Conservation (phyloP, 2,888 invertebrate genomes). For the Patella depressa region DNA sequence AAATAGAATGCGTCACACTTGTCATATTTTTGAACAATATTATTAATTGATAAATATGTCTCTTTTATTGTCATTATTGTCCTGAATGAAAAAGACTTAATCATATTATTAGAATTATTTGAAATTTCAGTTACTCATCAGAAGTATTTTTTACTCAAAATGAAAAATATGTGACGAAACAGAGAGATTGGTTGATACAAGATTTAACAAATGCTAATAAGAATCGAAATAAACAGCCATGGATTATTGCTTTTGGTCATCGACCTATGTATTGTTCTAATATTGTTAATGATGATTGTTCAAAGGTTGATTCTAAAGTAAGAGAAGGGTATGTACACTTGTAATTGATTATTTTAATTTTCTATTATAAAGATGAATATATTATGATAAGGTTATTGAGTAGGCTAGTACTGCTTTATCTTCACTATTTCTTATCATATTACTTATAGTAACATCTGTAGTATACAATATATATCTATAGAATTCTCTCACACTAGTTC, state of each 20-base stretch:
- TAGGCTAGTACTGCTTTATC: too few relatives aligned
- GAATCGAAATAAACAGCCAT: constrained; percentile 51
- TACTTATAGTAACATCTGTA: too few relatives aligned
- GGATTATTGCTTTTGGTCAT: constrained; percentile 68
- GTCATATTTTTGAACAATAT: background rate
- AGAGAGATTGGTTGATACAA: constrained; percentile 48
- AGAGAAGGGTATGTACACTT: constrained; percentile 43
- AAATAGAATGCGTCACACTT: too few relatives aligned
- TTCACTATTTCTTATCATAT: too few relatives aligned
- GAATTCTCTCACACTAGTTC: too few relatives aligned
- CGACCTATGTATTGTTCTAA: constrained; percentile 70
- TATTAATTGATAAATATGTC: too few relatives aligned
- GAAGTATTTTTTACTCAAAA: constrained; percentile 68
- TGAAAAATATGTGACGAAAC: constrained; percentile 76
- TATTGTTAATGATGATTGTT: constrained; percentile 61
- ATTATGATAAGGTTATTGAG: too few relatives aligned
- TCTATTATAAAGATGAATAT: too few relatives aligned
- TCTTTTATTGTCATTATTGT: background rate
- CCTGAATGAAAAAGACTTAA: background rate
- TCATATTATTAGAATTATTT: background rate
- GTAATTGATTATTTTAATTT: too few relatives aligned
- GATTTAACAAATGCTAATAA: constrained; percentile 55
- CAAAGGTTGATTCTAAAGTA: constrained; percentile 39
- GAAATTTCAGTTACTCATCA: constrained; percentile 47
- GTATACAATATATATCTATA: too few relatives aligned